A percentile compares a stretch with the other conserved stretches of the same genome.
Evolutionary conservation across 1,140 invertebrate species (phyloP).

Genomic region (Temnothorax nylanderi): DNA sequence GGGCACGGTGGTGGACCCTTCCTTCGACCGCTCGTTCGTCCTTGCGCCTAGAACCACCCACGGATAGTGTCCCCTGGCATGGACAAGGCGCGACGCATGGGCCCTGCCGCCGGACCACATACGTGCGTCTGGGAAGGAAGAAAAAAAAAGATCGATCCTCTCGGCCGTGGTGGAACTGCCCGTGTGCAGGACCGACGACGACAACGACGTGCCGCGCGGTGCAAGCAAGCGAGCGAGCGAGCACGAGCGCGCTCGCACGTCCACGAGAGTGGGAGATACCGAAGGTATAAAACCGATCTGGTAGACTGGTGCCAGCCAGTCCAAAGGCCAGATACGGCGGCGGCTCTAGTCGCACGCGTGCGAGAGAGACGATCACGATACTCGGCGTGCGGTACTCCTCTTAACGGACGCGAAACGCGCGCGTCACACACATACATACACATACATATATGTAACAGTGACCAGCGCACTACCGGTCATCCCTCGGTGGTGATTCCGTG

Average conservation of each 20-base stretch:
- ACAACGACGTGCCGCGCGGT: conserved; percentile 59
- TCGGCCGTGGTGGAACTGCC: conserved; percentile 63
- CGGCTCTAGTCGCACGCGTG: conserved; percentile 84
- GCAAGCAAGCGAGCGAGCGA: conserved; percentile 21
- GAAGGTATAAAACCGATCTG: conserved; percentile 85
- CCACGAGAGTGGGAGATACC: conserved; percentile 83
- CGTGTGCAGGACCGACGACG: conserved; percentile 53
- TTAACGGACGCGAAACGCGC: conserved; percentile 16
- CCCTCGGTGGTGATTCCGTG: conserved; percentile 80
- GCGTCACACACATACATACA: not conserved
- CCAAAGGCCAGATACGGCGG: conserved; percentile 83
- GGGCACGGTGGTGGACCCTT: conserved; percentile 36
- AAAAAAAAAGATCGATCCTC: conserved; percentile 70
- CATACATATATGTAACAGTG: conserved; percentile 3
- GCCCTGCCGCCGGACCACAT: not conserved
- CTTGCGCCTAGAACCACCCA: conserved; percentile 73
- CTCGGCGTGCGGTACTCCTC: conserved; percentile 78
- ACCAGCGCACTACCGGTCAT: conserved; percentile 19
- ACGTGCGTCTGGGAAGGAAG: conserved; percentile 74
- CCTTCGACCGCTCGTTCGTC: conserved; percentile 62
- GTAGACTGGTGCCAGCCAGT: conserved; percentile 80
- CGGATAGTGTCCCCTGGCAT: not conserved
- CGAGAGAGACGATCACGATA: conserved; percentile 83
- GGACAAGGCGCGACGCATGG: not conserved
- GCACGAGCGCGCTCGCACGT: conserved; percentile 40